Base-by-base conservation (phyloP, 2,113 vertebrate species). In the Xenopus borealis region DNA sequence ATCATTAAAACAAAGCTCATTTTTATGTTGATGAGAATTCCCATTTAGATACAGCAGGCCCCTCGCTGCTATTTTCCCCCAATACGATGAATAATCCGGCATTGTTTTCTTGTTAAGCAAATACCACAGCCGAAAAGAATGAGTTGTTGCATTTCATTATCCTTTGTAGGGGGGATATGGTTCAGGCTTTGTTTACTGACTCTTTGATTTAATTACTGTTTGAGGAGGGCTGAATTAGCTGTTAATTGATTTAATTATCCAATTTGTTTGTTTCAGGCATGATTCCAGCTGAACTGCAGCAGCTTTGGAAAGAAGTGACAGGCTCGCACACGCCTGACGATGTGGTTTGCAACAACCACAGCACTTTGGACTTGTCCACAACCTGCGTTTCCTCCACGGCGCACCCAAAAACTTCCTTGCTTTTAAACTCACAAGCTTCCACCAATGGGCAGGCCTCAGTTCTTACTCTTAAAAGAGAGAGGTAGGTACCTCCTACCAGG, bases 181-280 rank as follows among this genome's bases (percentile, higher is more conserved):
- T 62, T 62, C 89, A 16, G 47, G 90, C 93, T 96, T 96, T 98
- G 94, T 97, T 97, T 98, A 95, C 94, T 91, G 91, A 94, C 85
- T 91, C 90, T 92, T 92, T 95, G 93, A 95, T 97, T 96, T 94
- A 98, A 98, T 97, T 97, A 95, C 89, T 90, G 85, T 90, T 92
- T 92, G 92, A 95, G 94, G 92, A 94, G 90, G 92, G 90, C 85
- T 84, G 91, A 95, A 96, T 98, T 98, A 98, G 92, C 92, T 85
- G 88, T 93, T 98, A 97, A 97, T 97, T 96, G 95, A 98, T 94
- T 95, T 96, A 93, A 96, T 96, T 94, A 96, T 94, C 93, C 93
- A 94, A 93, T 97, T 94, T 96, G 95, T 98, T 95, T 95, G 93
- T 98, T 92, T 92, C 93, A 99, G 97, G 97, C 96, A 95, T 99